phyloP scores from a whole-genome alignment of 1,140 invertebrate genomes.

The Drosophila orosa region DNA sequence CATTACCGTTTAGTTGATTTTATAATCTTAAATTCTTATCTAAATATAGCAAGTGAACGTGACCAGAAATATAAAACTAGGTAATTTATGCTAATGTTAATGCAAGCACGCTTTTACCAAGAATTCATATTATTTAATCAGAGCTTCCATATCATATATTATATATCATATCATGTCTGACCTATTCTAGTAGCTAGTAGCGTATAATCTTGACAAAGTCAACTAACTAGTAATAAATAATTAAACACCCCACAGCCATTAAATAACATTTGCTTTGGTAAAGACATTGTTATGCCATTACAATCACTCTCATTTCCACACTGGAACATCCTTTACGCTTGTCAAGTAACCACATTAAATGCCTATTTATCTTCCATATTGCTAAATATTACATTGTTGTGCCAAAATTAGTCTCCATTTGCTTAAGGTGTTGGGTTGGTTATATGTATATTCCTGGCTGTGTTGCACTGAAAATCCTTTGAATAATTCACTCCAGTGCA shows the following conservation, averaged over 20 bases:
- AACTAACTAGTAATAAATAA: background rate
- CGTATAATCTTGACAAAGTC: background rate
- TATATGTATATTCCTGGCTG: background rate
- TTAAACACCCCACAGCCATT: background rate
- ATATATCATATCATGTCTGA: too few species aligned
- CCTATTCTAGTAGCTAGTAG: too few species aligned
- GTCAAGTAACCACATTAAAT: background rate
- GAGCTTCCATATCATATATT: background rate
- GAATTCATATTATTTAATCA: background rate
- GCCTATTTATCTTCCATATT: background rate
- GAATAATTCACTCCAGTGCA: background rate
- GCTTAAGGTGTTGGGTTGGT: background rate
- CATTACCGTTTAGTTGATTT: background rate
- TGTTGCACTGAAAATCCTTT: background rate
- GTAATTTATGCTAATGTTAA: background rate
- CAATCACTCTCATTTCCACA: background rate
- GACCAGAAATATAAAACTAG: slow-evolving; percentile 5
- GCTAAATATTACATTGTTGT: background rate
- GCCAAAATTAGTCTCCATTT: background rate
- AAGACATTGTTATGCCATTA: background rate
- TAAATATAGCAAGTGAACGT: slow-evolving; percentile 4
- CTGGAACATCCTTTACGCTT: background rate
- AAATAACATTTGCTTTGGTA: background rate
- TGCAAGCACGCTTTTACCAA: background rate
- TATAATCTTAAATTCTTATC: background rate